Evolutionary conservation across 2,113 vertebrate genomes (phyloP), one percentile per base, ranked within the genome.

Genomic region (Artemisiospiza belli): DNA sequence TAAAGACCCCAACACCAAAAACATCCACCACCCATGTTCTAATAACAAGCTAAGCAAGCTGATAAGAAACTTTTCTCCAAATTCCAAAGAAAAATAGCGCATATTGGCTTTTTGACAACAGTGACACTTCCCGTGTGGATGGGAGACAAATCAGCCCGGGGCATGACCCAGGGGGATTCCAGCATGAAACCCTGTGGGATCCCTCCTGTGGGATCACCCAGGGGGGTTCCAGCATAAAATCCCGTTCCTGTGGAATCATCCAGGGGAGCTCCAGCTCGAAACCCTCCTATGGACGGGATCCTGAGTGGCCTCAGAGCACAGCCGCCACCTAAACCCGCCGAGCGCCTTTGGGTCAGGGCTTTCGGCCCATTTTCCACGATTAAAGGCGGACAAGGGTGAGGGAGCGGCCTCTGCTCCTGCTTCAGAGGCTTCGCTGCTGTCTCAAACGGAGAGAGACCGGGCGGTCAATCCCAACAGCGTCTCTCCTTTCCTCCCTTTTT

Each of bases 41-140:
- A 44, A 17, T 5, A 25, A 27, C 47, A 49, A n/a, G 0, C 25
- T 18, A 20, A 22, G 6, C 4, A 28, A 37, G 13, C 5, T 5
- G 24, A 15, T 1, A 6, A 1, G 3, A 33, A 80, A 12, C 2
- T 3, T 25, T 7, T 39, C 15, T 8, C 72, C n/a, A 51, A 44
- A 57, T 11, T 57, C n/a, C 25, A 2, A 10, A 15, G 13, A 20
- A 11, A 44, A 83, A 66, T 0, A 0, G 0, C 0, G 4, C 5
- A 0, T 3, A 1, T 23, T 23, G 31, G 4, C 23, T 55, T 37
- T 24, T 12, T 31, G 31, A 37, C 41, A 41, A 1, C 0, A 0
- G 35, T 4, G 17, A 7, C 10, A 3, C 3, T 6, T 63, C 43
- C 5, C 1, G 23, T 20, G 12, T 0, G 39, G 59, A 18, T 0